phyloP scores from a whole-genome alignment of 2,797 vertebrate genomes.

The Micropoecilia bifurca region DNA sequence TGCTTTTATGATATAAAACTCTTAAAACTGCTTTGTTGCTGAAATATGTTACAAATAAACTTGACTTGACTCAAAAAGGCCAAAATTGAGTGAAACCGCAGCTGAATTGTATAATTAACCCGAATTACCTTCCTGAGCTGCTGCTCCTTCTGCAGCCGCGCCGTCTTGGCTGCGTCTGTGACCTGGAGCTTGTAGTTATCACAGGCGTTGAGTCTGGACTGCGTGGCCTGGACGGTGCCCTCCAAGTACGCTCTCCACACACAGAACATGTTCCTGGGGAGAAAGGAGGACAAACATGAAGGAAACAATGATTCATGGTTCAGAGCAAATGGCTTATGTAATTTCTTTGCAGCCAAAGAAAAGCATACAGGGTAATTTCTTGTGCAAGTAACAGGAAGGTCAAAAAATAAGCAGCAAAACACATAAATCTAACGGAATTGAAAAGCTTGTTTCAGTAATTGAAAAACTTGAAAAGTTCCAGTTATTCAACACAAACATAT shows the following conservation, averaged over 20 bases:
- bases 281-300: not conserved
- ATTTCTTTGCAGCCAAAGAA: too few relatives aligned
- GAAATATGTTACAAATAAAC: too few relatives aligned
- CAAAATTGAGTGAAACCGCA: conserved; percentile 24
- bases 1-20: too few relatives aligned
- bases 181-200: conserved; percentile 94
- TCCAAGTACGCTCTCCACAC: conserved; percentile 95
- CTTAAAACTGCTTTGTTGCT: too few relatives aligned
- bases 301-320: not conserved
- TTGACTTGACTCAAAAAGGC: not conserved
- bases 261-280: conserved; percentile 89
- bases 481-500: too few relatives aligned
- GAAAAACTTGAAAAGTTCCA: too few relatives aligned
- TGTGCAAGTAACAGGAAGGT: too few relatives aligned
- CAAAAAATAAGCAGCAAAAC: too few relatives aligned
- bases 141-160: conserved; percentile 93
- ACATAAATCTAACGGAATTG: too few relatives aligned
- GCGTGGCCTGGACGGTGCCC: conserved; percentile 92
- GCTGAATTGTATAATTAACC: not conserved
- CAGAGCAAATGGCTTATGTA: too few relatives aligned
- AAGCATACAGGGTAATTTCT: too few relatives aligned
- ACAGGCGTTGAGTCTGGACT: conserved; percentile 90
- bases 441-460: too few relatives aligned
- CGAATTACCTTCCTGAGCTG: conserved; percentile 91
- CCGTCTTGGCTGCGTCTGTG: conserved; percentile 89